phyloP scores from a whole-genome alignment of 2,888 invertebrate genomes.

The Apamea monoglypha region DNA sequence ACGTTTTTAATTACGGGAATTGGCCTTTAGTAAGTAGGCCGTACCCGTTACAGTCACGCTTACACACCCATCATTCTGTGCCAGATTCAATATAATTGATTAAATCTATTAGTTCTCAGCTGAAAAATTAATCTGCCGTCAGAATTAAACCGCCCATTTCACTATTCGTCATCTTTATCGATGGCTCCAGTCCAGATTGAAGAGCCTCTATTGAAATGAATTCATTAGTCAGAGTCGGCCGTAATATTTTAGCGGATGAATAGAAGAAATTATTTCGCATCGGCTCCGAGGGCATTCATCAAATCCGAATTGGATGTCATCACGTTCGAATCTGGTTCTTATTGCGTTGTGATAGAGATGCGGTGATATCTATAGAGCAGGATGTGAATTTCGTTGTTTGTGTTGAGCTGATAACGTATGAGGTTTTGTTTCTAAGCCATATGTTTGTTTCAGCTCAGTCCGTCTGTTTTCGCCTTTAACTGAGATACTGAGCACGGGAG shows the following conservation, averaged over 20 bases:
- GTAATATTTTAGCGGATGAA: constrained; percentile 85
- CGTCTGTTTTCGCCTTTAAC: constrained; percentile 47
- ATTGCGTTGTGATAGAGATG: constrained; percentile 60
- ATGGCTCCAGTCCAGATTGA: constrained; percentile 66
- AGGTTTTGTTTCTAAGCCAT: constrained; percentile 64
- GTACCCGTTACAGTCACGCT: constrained; percentile 13
- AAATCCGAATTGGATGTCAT: constrained; percentile 68
- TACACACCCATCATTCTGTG: background rate
- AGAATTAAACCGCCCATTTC: constrained; percentile 60
- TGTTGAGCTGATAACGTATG: constrained; percentile 67
- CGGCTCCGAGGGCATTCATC: constrained; percentile 76
- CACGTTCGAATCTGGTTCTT: constrained; percentile 57
- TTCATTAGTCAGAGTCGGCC: constrained; percentile 82
- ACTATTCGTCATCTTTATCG: constrained; percentile 74
- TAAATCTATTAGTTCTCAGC: constrained; percentile 47
- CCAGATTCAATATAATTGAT: constrained; percentile 42
- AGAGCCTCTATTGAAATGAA: constrained; percentile 79
- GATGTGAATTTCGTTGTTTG: constrained; percentile 59
- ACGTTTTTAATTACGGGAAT: background rate
- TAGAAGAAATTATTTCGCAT: constrained; percentile 83
- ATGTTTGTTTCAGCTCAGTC: constrained; percentile 63
- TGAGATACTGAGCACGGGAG: constrained; percentile 35
- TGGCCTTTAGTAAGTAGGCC: constrained; percentile 13
- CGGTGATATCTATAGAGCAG: constrained; percentile 25
- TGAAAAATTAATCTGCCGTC: constrained; percentile 54